phyloP scores from a whole-genome alignment of 1,140 invertebrate species.

The Lasioglossum albipes region DNA sequence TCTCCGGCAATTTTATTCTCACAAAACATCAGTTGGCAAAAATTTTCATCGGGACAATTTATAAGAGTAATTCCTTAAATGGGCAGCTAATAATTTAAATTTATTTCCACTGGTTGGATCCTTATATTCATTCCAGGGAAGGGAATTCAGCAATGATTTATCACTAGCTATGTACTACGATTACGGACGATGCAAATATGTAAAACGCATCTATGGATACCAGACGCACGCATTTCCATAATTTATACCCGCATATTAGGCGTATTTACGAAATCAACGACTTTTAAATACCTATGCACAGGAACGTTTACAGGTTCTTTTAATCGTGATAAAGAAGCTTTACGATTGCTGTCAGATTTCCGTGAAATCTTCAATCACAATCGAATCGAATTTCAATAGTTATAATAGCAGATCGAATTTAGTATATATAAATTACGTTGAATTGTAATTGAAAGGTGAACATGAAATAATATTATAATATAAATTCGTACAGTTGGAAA shows the following conservation, averaged over 20 bases:
- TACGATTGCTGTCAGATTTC: not conserved
- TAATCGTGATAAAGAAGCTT: not conserved
- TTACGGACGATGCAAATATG: constrained; percentile 17
- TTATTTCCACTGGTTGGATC: constrained; percentile 14
- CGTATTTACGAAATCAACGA: constrained; percentile 38
- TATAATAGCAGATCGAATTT: not conserved
- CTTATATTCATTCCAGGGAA: not conserved
- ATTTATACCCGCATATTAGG: constrained; percentile 26
- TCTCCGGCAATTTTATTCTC: too few relatives aligned
- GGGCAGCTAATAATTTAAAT: constrained; percentile 29
- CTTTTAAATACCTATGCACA: not conserved
- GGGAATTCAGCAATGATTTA: constrained; percentile 22
- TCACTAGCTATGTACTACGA: constrained; percentile 9
- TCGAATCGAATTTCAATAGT: not conserved
- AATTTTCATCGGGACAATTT: constrained; percentile 16
- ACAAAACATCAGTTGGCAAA: too few relatives aligned
- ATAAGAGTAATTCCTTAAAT: not conserved
- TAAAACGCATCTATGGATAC: not conserved
- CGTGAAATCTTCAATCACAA: not conserved
- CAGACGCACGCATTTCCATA: constrained; percentile 22
- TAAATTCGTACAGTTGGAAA: too few relatives aligned
- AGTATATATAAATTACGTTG: too few relatives aligned
- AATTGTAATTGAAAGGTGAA: too few relatives aligned
- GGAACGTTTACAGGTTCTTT: not conserved
- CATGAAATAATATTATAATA: too few relatives aligned